A percentile compares a stretch with the other conserved stretches of the same genome.
phyloP scores from a whole-genome alignment of 2,113 vertebrate genomes.

The Notothenia rossii region DNA sequence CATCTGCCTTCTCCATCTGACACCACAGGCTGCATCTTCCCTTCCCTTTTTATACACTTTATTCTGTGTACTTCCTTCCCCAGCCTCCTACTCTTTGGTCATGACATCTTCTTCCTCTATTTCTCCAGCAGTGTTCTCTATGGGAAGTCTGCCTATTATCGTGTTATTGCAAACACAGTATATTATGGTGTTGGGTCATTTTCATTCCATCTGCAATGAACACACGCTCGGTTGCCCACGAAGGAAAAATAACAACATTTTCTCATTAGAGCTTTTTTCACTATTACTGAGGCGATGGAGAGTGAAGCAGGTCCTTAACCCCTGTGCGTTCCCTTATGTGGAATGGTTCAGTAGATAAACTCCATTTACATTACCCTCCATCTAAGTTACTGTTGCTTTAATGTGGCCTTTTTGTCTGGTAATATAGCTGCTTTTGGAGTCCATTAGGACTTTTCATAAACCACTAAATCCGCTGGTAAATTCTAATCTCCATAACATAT shows the following conservation, averaged over 20 bases:
- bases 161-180: slow-evolving; percentile 27
- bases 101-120: slow-evolving; percentile 13
- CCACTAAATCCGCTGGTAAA: not conserved
- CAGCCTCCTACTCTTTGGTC: slow-evolving; percentile 5
- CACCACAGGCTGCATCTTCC: slow-evolving; percentile 50
- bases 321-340: slow-evolving; percentile 28
- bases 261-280: slow-evolving; percentile 56
- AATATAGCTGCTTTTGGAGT: slow-evolving; percentile 4
- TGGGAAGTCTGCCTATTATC: slow-evolving; percentile 23
- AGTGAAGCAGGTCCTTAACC: slow-evolving; percentile 58
- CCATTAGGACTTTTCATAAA: slow-evolving; percentile 15
- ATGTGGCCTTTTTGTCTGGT: slow-evolving; percentile 27
- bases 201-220: slow-evolving; percentile 27
- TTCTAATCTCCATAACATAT: slow-evolving; percentile 4
- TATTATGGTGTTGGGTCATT: slow-evolving; percentile 22
- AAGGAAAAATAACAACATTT: slow-evolving; percentile 53
- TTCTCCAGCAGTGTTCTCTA: slow-evolving; percentile 13
- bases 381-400: slow-evolving; percentile 18
- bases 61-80: slow-evolving; percentile 16
- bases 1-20: slow-evolving; percentile 79
- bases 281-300: slow-evolving; percentile 69
- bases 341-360: slow-evolving; percentile 46
- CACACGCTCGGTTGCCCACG: slow-evolving; percentile 33
- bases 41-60: slow-evolving; percentile 16
- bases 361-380: slow-evolving; percentile 2